Conservation (phyloP, 2,113 vertebrate species). For the Coryphaenoides rupestris region DNA sequence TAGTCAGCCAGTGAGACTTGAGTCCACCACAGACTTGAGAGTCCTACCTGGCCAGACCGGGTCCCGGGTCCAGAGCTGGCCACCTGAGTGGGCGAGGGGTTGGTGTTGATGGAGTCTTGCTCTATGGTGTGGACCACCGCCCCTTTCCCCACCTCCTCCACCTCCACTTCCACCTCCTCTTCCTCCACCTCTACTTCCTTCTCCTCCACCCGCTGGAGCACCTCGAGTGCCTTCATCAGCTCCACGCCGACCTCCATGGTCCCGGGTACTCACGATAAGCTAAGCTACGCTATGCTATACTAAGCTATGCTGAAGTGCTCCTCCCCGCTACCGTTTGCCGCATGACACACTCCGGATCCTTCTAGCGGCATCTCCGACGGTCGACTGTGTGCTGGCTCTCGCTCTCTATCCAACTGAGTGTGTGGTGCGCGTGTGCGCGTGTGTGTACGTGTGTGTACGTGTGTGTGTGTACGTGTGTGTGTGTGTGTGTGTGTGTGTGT, state of each 20-base stretch:
- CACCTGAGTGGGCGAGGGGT: slow-evolving; percentile 15
- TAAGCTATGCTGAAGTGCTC: no score
- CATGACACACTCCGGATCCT: background rate
- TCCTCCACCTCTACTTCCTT: slow-evolving; percentile 42
- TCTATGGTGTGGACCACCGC: slow-evolving; percentile 50
- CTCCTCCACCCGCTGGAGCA: slow-evolving; percentile 33
- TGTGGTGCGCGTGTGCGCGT: background rate
- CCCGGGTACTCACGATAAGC: no score
- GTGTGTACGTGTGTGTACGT: background rate
- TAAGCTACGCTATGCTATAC: no score
- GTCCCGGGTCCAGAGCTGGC: slow-evolving; percentile 31
- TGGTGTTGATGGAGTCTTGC: slow-evolving; percentile 20
- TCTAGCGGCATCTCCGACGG: slow-evolving; percentile 7
- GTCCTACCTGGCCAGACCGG: slow-evolving; percentile 54
- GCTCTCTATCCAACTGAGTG: slow-evolving; percentile 16
- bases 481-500: background rate
- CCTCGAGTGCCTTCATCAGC: background rate
- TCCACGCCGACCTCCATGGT: no score
- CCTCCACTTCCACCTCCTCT: slow-evolving; percentile 42
- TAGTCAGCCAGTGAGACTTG: no score
- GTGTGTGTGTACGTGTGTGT: slow-evolving; percentile 1
- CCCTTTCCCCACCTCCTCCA: slow-evolving; percentile 35
- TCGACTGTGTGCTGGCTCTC: background rate
- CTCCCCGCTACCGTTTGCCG: no score
- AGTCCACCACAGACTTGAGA: no score